These are phyloP conservation scores for Intellagama lesueurii DNA, from an alignment of 2,797 vertebrate species.

Conservation along the genomic window DNA sequence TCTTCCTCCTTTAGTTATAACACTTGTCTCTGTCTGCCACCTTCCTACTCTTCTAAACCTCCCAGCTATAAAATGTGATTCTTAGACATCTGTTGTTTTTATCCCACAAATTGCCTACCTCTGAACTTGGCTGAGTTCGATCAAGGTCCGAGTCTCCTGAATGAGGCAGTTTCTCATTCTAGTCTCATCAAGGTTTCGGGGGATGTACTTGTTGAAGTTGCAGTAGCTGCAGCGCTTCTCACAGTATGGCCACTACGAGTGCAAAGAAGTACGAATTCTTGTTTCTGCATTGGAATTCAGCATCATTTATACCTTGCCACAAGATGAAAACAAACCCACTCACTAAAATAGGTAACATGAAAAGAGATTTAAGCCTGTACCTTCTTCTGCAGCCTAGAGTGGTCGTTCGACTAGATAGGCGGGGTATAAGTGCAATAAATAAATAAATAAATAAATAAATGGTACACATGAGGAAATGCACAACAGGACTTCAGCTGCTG, in stretches of 20 bases:
- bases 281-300: not conserved
- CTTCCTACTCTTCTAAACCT: not conserved
- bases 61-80: not conserved
- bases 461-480: too few relatives aligned
- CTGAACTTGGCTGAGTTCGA: slow-evolving; percentile 85
- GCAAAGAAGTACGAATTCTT: not conserved
- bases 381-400: too few relatives aligned
- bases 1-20: not conserved
- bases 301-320: not conserved
- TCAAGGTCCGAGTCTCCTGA: slow-evolving; percentile 82
- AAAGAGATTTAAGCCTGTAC: not conserved
- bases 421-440: too few relatives aligned
- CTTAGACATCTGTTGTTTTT: not conserved
- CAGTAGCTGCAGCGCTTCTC: slow-evolving; percentile 92
- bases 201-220: slow-evolving; percentile 93
- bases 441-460: too few relatives aligned
- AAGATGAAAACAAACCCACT: not conserved
- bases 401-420: too few relatives aligned
- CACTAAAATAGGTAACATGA: not conserved
- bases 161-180: slow-evolving; percentile 83
- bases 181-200: slow-evolving; percentile 78
- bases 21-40: not conserved
- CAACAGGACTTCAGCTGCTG: too few relatives aligned
- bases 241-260: slow-evolving; percentile 93
- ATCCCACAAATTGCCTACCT: slow-evolving; percentile 72